phyloP scores from a whole-genome alignment of 2,797 vertebrate genomes.

The Trachurus trachurus region DNA sequence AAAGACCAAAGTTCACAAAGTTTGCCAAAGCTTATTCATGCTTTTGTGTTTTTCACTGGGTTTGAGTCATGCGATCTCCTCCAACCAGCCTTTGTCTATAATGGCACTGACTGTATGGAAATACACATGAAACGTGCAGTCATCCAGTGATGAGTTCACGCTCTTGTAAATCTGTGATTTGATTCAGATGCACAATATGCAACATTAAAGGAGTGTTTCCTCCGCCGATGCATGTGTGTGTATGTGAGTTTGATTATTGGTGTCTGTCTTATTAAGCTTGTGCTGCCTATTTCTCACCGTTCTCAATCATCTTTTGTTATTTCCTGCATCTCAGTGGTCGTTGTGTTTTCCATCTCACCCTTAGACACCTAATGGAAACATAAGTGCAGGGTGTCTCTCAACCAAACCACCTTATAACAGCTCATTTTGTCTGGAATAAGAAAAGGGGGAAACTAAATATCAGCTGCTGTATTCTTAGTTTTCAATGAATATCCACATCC shows the following conservation, averaged over 20 bases:
- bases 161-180: background rate
- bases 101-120: background rate
- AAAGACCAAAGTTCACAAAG: too few species aligned
- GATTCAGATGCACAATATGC: background rate
- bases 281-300: background rate
- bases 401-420: background rate
- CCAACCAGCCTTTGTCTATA: background rate
- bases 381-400: slow-evolving; percentile 19
- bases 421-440: slow-evolving; percentile 16
- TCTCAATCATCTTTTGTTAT: background rate
- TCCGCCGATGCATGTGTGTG: background rate
- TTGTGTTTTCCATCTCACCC: background rate
- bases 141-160: background rate
- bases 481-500: background rate
- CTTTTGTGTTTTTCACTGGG: background rate
- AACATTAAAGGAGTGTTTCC: too few species aligned
- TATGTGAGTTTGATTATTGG: background rate
- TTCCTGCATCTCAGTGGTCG: background rate
- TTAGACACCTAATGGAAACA: background rate
- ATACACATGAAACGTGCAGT: background rate
- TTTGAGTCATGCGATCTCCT: background rate
- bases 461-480: too few species aligned
- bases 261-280: background rate
- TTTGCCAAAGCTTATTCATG: background rate
- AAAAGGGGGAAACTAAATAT: background rate